These are phyloP conservation scores for Scaptodrosophila latifasciaeformis DNA, from an alignment of 2,888 invertebrate species.

Conservation along the genomic window DNA sequence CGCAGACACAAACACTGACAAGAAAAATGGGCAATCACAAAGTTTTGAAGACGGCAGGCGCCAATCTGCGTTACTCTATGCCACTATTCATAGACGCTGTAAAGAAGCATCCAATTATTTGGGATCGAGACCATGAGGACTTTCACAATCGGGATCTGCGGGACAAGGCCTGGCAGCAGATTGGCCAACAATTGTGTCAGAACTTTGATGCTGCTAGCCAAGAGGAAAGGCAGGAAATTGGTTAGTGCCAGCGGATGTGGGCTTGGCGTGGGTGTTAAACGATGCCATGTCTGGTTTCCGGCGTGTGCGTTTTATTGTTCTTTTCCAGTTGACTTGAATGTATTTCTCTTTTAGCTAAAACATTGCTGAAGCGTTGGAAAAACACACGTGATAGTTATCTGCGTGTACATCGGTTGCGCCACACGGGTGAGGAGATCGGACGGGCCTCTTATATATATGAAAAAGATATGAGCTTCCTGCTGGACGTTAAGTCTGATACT, in stretches of 20 bases:
- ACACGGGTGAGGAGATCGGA: conserved; percentile 35
- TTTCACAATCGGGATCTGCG: conserved; percentile 55
- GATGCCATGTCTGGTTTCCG: too few relatives aligned
- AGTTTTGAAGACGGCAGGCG: conserved; percentile 47
- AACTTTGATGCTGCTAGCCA: conserved; percentile 33
- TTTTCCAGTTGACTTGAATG: too few relatives aligned
- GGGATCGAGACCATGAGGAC: conserved; percentile 52
- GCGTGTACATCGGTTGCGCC: conserved; percentile 43
- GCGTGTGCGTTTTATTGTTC: too few relatives aligned
- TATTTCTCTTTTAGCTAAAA: conserved; percentile 46
- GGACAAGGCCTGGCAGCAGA: conserved; percentile 53
- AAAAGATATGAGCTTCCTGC: conserved; percentile 51
- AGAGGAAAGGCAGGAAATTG: conserved; percentile 48
- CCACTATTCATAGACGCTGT: conserved; percentile 58
- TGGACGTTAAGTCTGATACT: conserved; percentile 33
- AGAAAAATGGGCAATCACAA: conserved; percentile 52
- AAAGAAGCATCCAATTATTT: conserved; percentile 42
- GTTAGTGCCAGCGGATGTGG: too few relatives aligned
- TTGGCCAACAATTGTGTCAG: conserved; percentile 44
- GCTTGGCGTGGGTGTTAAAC: too few relatives aligned
- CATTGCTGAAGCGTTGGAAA: conserved; percentile 57
- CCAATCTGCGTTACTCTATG: conserved; percentile 44
- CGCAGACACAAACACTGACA: too few relatives aligned
- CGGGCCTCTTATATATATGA: conserved; percentile 59
- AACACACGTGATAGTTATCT: conserved; percentile 60